Conservation (phyloP, 2,888 invertebrate genomes). For the Cataglyphis livida region DNA sequence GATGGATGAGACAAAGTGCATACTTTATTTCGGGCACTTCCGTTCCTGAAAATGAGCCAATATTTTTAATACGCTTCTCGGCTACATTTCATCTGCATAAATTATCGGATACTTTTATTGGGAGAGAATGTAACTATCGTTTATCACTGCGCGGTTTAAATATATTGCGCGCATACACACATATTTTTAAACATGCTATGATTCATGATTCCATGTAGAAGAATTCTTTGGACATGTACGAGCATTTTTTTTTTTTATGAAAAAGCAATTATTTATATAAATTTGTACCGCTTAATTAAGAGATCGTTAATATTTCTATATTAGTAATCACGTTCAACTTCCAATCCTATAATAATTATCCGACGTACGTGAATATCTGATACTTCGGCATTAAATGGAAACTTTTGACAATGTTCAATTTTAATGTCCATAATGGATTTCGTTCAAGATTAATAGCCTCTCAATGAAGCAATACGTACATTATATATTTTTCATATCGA, state of each 20-base stretch:
- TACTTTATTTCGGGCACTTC: slow-evolving; percentile 58
- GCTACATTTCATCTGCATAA: slow-evolving; percentile 45
- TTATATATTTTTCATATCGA: slow-evolving; percentile 27
- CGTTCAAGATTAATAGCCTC: slow-evolving; percentile 49
- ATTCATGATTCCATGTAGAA: background rate
- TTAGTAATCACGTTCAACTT: slow-evolving; percentile 1
- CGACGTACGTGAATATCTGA: slow-evolving; percentile 36
- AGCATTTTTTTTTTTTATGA: background rate
- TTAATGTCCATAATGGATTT: slow-evolving; percentile 50
- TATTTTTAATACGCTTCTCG: slow-evolving; percentile 60
- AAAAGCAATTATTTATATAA: slow-evolving; percentile 20
- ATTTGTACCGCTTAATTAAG: slow-evolving; percentile 24
- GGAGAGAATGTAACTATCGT: background rate
- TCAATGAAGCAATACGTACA: background rate
- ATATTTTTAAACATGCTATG: slow-evolving; percentile 16
- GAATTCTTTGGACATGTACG: background rate
- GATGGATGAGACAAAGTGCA: slow-evolving; percentile 48
- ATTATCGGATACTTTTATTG: slow-evolving; percentile 35
- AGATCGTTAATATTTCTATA: slow-evolving; percentile 19
- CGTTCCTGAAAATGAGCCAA: slow-evolving; percentile 55
- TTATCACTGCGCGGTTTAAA: slow-evolving; percentile 22
- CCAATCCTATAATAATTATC: slow-evolving; percentile 18
- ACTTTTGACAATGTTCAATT: slow-evolving; percentile 48
- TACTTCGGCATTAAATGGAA: slow-evolving; percentile 37
- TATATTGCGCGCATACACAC: background rate